These are phyloP conservation scores for Myotis yumanensis DNA, from an alignment of 2,113 vertebrate genomes.

Conservation along the genomic window DNA sequence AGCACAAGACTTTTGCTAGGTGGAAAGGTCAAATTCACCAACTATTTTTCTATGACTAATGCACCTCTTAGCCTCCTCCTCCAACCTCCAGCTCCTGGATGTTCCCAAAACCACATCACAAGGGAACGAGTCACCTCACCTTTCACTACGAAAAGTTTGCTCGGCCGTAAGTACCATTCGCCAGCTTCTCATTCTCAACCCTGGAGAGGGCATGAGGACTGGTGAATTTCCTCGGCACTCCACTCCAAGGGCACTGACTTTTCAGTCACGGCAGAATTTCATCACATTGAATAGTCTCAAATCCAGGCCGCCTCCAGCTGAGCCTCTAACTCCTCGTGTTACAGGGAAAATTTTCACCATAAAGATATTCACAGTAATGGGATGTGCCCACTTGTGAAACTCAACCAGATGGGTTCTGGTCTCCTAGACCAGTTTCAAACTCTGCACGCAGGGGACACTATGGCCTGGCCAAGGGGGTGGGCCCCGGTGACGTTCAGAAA, in stretches of 20 bases:
- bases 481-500: not conserved
- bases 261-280: not conserved
- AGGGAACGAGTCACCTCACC: not conserved
- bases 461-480: not conserved
- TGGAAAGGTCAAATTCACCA: slow-evolving; percentile 32
- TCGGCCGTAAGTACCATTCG: not conserved
- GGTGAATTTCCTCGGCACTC: not conserved
- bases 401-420: not conserved
- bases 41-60: not conserved
- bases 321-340: not conserved
- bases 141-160: not conserved
- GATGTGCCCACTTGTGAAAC: not conserved
- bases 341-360: not conserved
- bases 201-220: not conserved
- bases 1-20: not conserved
- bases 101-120: slow-evolving; percentile 46
- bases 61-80: not conserved
- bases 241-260: not conserved
- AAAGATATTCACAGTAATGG: not conserved
- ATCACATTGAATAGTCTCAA: not conserved
- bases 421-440: not conserved
- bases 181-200: not conserved
- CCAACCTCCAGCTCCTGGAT: not conserved
- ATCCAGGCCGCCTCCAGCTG: not conserved
- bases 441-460: not conserved